phyloP scores from a whole-genome alignment of 2,113 vertebrate genomes.

The Recurvirostra avosetta region DNA sequence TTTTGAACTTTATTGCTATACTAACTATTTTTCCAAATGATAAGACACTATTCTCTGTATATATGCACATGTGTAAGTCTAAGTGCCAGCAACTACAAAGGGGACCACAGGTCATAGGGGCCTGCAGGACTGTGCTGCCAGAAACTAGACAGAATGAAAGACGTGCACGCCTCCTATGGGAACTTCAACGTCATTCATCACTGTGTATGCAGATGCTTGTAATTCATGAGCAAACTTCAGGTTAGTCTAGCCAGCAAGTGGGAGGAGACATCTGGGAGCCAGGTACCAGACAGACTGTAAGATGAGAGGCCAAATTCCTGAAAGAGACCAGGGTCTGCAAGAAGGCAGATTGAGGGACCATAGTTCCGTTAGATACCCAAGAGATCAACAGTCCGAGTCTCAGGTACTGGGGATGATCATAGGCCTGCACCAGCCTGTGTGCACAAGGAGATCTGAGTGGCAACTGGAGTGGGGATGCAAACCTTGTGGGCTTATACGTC shows the following conservation, averaged over 20 bases:
- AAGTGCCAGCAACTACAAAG: neutral
- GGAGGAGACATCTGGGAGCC: neutral
- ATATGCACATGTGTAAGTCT: too few relatives aligned
- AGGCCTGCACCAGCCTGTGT: neutral
- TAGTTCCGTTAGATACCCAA: neutral
- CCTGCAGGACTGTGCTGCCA: neutral
- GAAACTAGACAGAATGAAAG: neutral
- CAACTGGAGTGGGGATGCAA: neutral
- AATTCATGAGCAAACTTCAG: neutral
- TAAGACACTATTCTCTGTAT: neutral
- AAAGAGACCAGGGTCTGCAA: neutral
- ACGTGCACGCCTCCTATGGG: accelerated
- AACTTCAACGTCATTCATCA: neutral
- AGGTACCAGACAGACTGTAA: neutral
- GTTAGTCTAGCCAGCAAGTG: neutral
- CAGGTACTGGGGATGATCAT: neutral
- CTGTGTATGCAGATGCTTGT: neutral
- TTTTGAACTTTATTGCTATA: neutral
- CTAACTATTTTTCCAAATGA: neutral
- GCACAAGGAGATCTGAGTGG: neutral
- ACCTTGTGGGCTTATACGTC: neutral
- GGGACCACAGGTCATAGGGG: accelerated
- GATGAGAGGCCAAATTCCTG: neutral
- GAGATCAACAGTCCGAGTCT: neutral
- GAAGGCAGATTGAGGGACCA: neutral